Base-by-base conservation (phyloP, 2,113 vertebrate species). In the Rafetus swinhoei region DNA sequence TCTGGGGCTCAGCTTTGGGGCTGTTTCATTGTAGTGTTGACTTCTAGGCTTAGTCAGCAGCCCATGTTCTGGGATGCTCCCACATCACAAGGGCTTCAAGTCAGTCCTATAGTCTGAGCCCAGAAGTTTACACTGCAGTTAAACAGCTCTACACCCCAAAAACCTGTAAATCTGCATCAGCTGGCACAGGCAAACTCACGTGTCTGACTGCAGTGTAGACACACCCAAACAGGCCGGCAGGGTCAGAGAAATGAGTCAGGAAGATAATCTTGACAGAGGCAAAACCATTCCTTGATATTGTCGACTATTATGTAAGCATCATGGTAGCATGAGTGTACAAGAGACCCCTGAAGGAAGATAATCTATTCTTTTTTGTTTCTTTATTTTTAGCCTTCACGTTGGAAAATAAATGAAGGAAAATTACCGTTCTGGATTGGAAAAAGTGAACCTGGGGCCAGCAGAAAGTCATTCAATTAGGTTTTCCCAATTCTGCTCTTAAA, bases 361-460 rank as follows among this genome's bases (percentile, higher is more conserved):
- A 45, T 74, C 54, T 55, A 14, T 32, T 29, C 27, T 54, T 15
- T 52, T 56, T 9, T 11, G 29, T 12, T 1, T 25, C 12, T 35
- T 19, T n/a, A n/a, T 84, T 29, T 76, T 92, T 79, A 82, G 15
- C 1, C 2, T 86, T 91, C 12, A 54, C 4, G 11, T 0, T 69
- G 24, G 19, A 88, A 95, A 92, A 86, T 45, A 4, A 56, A 86
- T 14, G 72, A 82, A 90, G 13, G 1, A 89, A 81, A 90, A 5
- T 24, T 76, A 52, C 2, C 4, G 1, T 19, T 79, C 24, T 57
- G n/a, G 7, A 84, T 27, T 86, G 56, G 4, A 11, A 27, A 60
- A 54, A 88, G 24, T 84, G 87, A 84, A 90, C 45, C 1, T 32
- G 1, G 4, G 10, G 9, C 19, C 57, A 72, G 19, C 12, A 85